These are phyloP conservation scores for Alectoris magna DNA, from an alignment of 2,797 vertebrate genomes.

Conservation along the genomic window DNA sequence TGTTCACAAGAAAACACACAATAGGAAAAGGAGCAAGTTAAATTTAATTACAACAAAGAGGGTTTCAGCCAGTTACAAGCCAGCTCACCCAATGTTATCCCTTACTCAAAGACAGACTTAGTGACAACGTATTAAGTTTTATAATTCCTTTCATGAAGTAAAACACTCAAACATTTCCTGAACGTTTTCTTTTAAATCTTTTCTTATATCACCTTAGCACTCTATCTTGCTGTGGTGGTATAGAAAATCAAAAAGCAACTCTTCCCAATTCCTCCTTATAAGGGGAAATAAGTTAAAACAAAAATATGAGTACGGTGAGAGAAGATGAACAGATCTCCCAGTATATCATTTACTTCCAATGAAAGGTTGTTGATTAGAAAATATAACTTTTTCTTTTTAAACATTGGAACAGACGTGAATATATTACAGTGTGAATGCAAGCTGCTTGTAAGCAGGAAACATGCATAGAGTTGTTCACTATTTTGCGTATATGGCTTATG, in stretches of 20 bases:
- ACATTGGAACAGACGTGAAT: neutral
- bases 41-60: constrained; percentile 60
- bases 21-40: constrained; percentile 54
- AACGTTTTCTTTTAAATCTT: neutral
- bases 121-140: neutral
- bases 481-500: neutral
- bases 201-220: neutral
- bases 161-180: neutral
- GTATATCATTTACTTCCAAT: neutral
- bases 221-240: neutral
- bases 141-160: constrained; percentile 17
- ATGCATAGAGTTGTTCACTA: neutral
- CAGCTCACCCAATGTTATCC: constrained; percentile 6
- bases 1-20: constrained; percentile 58
- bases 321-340: neutral
- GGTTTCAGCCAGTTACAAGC: constrained; percentile 46
- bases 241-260: constrained; percentile 22
- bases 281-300: constrained; percentile 13
- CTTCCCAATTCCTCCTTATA: neutral
- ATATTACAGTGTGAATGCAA: neutral
- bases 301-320: neutral
- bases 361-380: neutral
- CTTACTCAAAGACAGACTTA: constrained; percentile 6
- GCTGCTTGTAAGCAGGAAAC: neutral
- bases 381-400: neutral